Evolutionary conservation across 2,113 vertebrate species (phyloP), one percentile per base, ranked within the genome.

Genomic region (Piprites chloris): DNA sequence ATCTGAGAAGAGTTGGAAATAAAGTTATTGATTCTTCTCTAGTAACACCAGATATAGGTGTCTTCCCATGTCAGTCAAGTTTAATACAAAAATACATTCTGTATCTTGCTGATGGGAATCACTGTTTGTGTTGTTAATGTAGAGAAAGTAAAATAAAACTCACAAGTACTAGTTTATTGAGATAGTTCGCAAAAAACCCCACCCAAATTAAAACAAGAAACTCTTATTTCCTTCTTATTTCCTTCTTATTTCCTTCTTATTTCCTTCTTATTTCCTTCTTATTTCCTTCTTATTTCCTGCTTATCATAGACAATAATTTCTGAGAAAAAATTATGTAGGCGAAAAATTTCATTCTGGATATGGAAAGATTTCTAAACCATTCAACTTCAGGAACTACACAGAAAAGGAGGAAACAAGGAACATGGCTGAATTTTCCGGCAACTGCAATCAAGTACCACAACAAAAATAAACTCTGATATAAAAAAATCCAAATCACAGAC

Each of bases 171-270:
- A 84, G 3, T 67, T 75, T 81, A 46, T 15, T 63, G 30, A 91
- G 17, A 65, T 0, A 73, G 30, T 12, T 67, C 37, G 5, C 18
- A 66, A 92, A 53, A 50, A 4, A 4, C 0, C 1, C 12, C 13
- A 58, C 15, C 9, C 23, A 46, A 84, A 86, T 47, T 39, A 73
- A 61, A 90, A 41, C 1, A 50, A 83, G 3, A 14, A 66, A 77
- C 9, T 39, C 7, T 39, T 77, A 19, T 61, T 89, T 93, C 35
- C 4, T 67, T 76, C 44, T 83, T 39, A 66, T 9, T 46, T 46
- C 21, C 49, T 50, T 26, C 4, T 50, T n/a, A n/a, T n/a, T n/a
- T n/a, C n/a, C n/a, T n/a, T 39, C 7, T 39, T 77, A 19, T 61
- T 89, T 93, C 35, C 4, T 67, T 76, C 44, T 83, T 39, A 66